Percentiles rank a stretch among this genome's conserved stretches.
Evolutionary conservation across 2,113 vertebrate species (phyloP).

Genomic region (Indicator maculatus): DNA sequence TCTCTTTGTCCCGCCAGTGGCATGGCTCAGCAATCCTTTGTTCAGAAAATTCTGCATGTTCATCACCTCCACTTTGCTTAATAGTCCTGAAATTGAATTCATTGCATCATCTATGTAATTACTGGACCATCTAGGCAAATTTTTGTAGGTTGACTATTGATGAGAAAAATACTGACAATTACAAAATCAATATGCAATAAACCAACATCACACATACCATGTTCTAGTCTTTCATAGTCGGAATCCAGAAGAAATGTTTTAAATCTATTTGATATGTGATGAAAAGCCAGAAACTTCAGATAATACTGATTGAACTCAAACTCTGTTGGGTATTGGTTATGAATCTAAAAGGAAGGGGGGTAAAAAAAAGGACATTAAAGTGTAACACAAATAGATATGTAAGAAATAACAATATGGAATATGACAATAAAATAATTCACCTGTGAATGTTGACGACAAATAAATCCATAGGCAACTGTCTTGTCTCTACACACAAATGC

Average conservation of each 20-base stretch:
- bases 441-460: background rate
- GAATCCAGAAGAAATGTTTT: constrained; percentile 99
- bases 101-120: background rate
- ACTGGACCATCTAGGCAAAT: background rate
- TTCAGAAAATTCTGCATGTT: background rate
- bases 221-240: constrained; percentile 96
- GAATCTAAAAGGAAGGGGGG: constrained; percentile 78
- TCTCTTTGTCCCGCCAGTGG: background rate
- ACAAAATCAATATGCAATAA: background rate
- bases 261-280: constrained; percentile 96
- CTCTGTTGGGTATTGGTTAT: constrained; percentile 92
- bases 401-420: constrained; percentile 20
- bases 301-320: constrained; percentile 99
- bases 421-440: background rate
- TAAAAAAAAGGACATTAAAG: background rate
- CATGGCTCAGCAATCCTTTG: background rate
- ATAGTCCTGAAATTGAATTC: background rate
- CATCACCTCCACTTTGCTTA: background rate
- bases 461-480: background rate
- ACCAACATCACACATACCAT: constrained; percentile 83
- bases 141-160: background rate
- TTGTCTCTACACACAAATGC: background rate
- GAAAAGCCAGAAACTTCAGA: constrained; percentile 97
- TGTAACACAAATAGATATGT: background rate
- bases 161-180: background rate